These are phyloP conservation scores for Aplochiton taeniatus DNA, from an alignment of 2,797 vertebrate species.

Conservation along the genomic window DNA sequence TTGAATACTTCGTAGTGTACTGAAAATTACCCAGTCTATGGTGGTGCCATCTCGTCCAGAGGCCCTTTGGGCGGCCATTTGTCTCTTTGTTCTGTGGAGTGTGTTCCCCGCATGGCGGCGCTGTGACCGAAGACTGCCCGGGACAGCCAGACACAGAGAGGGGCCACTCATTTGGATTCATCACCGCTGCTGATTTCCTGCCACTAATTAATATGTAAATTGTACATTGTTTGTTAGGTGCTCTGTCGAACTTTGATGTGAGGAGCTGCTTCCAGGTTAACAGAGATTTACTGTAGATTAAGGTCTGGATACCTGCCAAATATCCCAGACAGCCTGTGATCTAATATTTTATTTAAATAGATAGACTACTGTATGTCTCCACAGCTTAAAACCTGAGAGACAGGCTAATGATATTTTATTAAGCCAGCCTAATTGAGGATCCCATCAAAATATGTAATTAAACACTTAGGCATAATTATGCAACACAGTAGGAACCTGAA, in stretches of 20 bases:
- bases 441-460: constrained; percentile 96
- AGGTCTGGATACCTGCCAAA: constrained; percentile 70
- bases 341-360: constrained; percentile 80
- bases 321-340: constrained; percentile 68
- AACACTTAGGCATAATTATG: constrained; percentile 93
- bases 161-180: constrained; percentile 74
- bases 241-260: constrained; percentile 79
- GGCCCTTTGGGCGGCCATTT: constrained; percentile 63
- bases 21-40: constrained; percentile 53
- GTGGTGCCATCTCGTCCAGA: constrained; percentile 30
- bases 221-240: constrained; percentile 79
- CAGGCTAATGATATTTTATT: constrained; percentile 89
- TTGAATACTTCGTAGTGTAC: constrained; percentile 63
- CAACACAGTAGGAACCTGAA: constrained; percentile 86
- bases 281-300: constrained; percentile 80
- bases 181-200: constrained; percentile 57
- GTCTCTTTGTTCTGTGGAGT: constrained; percentile 58
- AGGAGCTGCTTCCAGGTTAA: constrained; percentile 78
- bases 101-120: constrained; percentile 69
- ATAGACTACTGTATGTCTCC: constrained; percentile 75
- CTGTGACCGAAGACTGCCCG: constrained; percentile 52
- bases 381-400: constrained; percentile 87
- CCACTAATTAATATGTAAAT: constrained; percentile 85
- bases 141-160: constrained; percentile 21
- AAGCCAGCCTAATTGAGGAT: constrained; percentile 92